These are phyloP conservation scores for Virgularia gustaviana DNA, from an alignment of 92 coral and sea anemone species.

Conservation along the genomic window DNA sequence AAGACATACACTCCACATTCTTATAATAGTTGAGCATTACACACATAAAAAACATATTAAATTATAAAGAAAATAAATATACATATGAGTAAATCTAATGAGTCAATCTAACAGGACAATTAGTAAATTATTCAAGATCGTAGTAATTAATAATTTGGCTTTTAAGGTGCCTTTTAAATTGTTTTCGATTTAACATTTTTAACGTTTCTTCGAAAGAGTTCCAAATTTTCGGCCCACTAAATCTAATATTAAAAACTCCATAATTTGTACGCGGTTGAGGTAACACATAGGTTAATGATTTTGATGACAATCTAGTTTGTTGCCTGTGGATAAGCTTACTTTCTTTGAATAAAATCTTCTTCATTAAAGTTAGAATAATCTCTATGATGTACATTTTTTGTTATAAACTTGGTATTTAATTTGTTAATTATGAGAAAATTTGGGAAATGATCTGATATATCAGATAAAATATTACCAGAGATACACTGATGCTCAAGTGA, in stretches of 20 bases:
- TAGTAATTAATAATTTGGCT: slow-evolving; percentile 5
- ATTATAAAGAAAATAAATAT: not conserved
- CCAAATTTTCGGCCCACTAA: not conserved
- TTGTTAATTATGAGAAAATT: slow-evolving; percentile 23
- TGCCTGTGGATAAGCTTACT: not conserved
- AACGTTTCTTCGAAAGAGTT: not conserved
- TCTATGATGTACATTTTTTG: slow-evolving; percentile 8
- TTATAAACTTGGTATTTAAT: not conserved
- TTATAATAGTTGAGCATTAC: too few relatives aligned
- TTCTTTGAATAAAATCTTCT: slow-evolving; percentile 1
- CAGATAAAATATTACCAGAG: slow-evolving; percentile 43
- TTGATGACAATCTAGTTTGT: not conserved
- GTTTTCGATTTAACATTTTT: not conserved
- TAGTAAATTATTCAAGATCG: not conserved
- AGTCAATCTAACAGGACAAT: not conserved
- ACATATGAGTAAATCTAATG: not conserved
- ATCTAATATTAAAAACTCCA: slow-evolving; percentile 4
- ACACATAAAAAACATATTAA: not conserved
- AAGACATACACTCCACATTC: too few relatives aligned
- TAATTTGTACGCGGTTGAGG: slow-evolving; percentile 13
- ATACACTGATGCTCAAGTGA: slow-evolving; percentile 45
- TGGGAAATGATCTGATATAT: slow-evolving; percentile 9
- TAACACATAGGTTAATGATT: not conserved
- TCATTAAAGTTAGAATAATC: slow-evolving; percentile 5
- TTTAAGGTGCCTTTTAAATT: not conserved